Conservation (phyloP, 2,888 invertebrate species). For the Lagria hirta region DNA sequence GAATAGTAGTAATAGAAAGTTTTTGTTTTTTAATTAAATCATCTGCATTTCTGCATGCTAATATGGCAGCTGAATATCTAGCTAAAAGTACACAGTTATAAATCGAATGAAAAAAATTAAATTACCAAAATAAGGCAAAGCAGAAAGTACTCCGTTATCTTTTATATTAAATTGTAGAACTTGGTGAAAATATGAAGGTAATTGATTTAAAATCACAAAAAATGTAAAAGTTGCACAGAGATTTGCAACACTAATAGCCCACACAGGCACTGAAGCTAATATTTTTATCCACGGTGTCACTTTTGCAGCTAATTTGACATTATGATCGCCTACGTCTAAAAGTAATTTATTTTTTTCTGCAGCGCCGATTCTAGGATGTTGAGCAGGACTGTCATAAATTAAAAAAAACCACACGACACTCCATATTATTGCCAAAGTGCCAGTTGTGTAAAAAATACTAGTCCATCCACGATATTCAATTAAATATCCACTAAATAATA, state of each 20-base stretch:
- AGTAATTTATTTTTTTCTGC: slow-evolving; percentile 65
- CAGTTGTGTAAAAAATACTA: slow-evolving; percentile 82
- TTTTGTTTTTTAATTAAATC: not conserved
- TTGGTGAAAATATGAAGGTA: slow-evolving; percentile 8
- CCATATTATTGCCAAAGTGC: slow-evolving; percentile 74
- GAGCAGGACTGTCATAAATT: slow-evolving; percentile 74
- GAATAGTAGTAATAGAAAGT: slow-evolving; percentile 7
- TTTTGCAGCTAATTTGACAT: too few species aligned
- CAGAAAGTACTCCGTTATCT: slow-evolving; percentile 8
- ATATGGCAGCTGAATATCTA: slow-evolving; percentile 6
- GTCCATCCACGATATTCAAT: slow-evolving; percentile 67
- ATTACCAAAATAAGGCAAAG: slow-evolving; percentile 14
- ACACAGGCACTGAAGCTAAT: slow-evolving; percentile 70
- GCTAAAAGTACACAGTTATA: too few species aligned
- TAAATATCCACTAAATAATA: slow-evolving; percentile 11
- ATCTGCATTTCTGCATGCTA: slow-evolving; percentile 1
- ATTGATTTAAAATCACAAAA: slow-evolving; percentile 5
- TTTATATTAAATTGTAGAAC: slow-evolving; percentile 13
- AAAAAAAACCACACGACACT: slow-evolving; percentile 75
- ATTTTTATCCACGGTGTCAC: slow-evolving; percentile 71
- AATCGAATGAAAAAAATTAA: too few species aligned
- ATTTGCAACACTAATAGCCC: slow-evolving; percentile 80
- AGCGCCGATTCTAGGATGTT: slow-evolving; percentile 74
- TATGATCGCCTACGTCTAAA: slow-evolving; percentile 68
- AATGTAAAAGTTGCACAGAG: slow-evolving; percentile 45